Base-by-base conservation (phyloP, 2,888 invertebrate species). In the Myopa testacea region DNA sequence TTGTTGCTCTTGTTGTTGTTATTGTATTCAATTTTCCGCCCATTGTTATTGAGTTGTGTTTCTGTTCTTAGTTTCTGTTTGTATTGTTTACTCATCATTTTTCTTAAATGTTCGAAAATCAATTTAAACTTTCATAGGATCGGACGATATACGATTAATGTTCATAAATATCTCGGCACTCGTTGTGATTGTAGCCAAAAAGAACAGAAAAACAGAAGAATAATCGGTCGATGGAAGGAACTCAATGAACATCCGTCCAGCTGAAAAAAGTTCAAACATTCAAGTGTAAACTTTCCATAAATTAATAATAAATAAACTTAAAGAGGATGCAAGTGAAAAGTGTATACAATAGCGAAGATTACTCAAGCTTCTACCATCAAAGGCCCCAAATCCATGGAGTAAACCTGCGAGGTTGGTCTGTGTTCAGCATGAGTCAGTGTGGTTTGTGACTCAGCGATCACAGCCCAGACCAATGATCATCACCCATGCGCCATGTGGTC, bases 21-120 rank as follows among this genome's bases (percentile, higher is more conserved):
- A 10, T 68, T 68, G n/a, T 0, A 19, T 12, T 16, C 40, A 40
- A 16, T 26, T 26, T 37, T 63, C 34, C 10, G 40, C 45, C 16
- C 63, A 26, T 63, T 63, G 34, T 63, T 63, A 63, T 63, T 34
- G 63, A 37, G 12, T 37, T 37, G 63, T 63, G 37, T 63, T 4
- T 0, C 5, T 63, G 16, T 2, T 6, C 34, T 34, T 26, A 62
- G 5, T 34, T 65, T 65, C 12, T 8, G 38, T 38, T 4, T 16
- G 12, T 10, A 34, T 65, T 38, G 1, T 34, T 65, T 38, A 0
- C 12, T 4, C 12, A 65, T 65, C 37, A 26, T 37, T 38, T 55
- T n/a, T n/a, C 5, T 10, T 55, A 55, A 50, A 14, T 55, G 14
- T 55, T 55, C 55, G 55, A 55, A 55, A 55, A 55, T 55, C 55